Evolutionary conservation across 2,797 vertebrate genomes (phyloP).

Genomic region (Protonibea diacanthus): DNA sequence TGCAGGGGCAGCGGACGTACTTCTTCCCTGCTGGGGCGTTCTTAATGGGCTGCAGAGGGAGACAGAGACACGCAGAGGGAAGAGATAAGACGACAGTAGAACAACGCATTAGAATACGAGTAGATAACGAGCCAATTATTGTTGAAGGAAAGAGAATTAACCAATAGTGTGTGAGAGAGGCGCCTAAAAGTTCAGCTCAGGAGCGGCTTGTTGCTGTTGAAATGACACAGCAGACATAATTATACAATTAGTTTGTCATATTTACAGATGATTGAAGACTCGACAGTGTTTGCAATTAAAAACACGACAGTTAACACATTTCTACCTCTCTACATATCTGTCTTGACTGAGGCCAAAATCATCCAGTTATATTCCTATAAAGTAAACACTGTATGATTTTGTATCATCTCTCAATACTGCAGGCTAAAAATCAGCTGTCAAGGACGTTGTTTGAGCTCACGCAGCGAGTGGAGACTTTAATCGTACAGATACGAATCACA

Average conservation of each 20-base stretch:
- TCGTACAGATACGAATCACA: not conserved
- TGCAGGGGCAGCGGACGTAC: slow-evolving; percentile 95
- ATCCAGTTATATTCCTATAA: not conserved
- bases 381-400: not conserved
- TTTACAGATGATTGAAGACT: not conserved
- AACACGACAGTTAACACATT: not conserved
- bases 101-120: slow-evolving; percentile 40
- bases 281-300: not conserved
- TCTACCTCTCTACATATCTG: not conserved
- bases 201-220: not conserved
- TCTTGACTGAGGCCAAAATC: not conserved
- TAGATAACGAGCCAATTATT: slow-evolving; percentile 69
- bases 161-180: slow-evolving; percentile 9
- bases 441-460: not conserved
- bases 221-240: slow-evolving; percentile 5
- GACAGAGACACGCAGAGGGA: slow-evolving; percentile 50
- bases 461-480: not conserved
- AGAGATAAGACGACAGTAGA: slow-evolving; percentile 42
- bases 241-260: not conserved
- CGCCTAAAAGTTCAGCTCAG: not conserved
- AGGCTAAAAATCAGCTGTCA: not conserved
- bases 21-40: slow-evolving; percentile 95
- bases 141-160: slow-evolving; percentile 53
- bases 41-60: slow-evolving; percentile 92
- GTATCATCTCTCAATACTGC: not conserved